Evolutionary conservation across 2,888 invertebrate genomes (phyloP).

Genomic region (Acanthosepion pharaonis): DNA sequence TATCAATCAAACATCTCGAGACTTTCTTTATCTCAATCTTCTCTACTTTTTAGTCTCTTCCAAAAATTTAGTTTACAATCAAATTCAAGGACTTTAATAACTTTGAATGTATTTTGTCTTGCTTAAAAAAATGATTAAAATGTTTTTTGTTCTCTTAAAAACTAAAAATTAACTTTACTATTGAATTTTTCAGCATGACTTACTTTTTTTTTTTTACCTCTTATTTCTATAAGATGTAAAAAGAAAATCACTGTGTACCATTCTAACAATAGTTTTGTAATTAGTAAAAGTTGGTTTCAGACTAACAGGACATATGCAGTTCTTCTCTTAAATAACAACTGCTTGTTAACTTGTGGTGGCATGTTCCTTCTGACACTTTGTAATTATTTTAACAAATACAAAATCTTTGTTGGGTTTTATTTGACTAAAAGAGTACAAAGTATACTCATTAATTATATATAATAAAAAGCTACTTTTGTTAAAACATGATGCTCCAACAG

Average conservation of each 20-base stretch:
- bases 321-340: neutral
- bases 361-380: neutral
- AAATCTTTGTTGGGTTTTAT: neutral
- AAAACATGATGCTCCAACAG: neutral
- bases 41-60: neutral
- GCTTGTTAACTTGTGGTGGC: neutral
- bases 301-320: neutral
- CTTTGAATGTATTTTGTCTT: neutral
- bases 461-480: neutral
- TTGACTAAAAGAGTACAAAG: neutral
- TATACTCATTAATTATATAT: neutral
- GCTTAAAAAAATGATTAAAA: neutral
- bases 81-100: neutral
- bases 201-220: neutral
- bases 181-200: conserved; percentile 12
- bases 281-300: conserved; percentile 21
- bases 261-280: neutral
- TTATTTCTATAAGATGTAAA: too few species aligned
- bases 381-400: neutral
- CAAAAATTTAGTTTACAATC: neutral
- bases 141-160: neutral
- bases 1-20: neutral
- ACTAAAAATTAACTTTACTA: neutral
- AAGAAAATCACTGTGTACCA: neutral
- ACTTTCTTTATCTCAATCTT: neutral